Evolutionary conservation across 2,888 invertebrate species (phyloP).

Genomic region (Protodeltote pygarga): DNA sequence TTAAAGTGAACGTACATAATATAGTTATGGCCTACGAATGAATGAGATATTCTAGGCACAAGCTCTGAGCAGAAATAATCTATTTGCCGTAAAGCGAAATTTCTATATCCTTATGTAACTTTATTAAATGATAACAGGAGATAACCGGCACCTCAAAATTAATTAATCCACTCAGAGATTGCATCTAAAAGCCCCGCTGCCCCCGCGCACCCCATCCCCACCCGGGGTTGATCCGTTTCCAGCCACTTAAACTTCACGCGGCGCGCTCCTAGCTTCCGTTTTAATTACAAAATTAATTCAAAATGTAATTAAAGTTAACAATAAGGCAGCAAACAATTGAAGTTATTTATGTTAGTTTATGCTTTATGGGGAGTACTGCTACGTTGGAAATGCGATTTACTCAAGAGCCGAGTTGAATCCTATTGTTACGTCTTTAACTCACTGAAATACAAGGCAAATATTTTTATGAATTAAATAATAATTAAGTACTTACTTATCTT

Average conservation of each 20-base stretch:
- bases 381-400: constrained; percentile 71
- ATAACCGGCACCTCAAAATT: constrained; percentile 87
- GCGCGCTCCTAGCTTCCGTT: constrained; percentile 87
- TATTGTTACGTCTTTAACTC: constrained; percentile 39
- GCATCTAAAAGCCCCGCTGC: constrained; percentile 80
- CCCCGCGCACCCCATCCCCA: constrained; percentile 63
- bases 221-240: constrained; percentile 84
- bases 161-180: constrained; percentile 87
- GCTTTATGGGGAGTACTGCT: constrained; percentile 77
- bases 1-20: no score
- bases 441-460: constrained; percentile 15
- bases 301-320: constrained; percentile 88
- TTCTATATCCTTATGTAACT: constrained; percentile 79
- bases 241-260: constrained; percentile 87
- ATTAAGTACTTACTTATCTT: neutral
- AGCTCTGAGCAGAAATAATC: constrained; percentile 49
- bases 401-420: constrained; percentile 45
- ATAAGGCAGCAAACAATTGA: constrained; percentile 88
- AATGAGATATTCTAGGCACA: constrained; percentile 5
- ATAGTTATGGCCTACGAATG: no score
- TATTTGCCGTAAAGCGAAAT: constrained; percentile 63
- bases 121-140: constrained; percentile 86
- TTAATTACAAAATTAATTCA: constrained; percentile 88
- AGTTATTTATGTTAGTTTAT: constrained; percentile 88
- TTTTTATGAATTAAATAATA: no score